A percentile compares a stretch with the other conserved stretches of the same genome.
Conservation (phyloP, 2,888 invertebrate genomes). For the Hirtodrosophila confusa region DNA sequence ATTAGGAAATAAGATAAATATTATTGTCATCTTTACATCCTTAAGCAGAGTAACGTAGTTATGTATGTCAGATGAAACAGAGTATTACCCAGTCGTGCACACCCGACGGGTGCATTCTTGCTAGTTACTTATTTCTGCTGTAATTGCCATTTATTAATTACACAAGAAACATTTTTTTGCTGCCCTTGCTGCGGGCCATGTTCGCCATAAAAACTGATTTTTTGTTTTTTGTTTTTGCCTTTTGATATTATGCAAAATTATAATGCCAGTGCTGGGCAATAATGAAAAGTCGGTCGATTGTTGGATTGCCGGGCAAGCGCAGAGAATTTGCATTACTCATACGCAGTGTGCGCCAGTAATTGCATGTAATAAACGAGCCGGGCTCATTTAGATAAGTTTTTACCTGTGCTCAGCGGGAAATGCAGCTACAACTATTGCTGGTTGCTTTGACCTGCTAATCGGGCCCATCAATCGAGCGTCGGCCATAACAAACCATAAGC, state of each 20-base stretch:
- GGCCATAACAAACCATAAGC: constrained; percentile 60
- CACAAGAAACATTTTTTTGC: constrained; percentile 20
- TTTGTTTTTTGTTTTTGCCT: constrained; percentile 32
- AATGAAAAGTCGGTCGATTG: constrained; percentile 55
- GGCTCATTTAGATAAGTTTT: constrained; percentile 75
- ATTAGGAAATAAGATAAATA: too few species aligned
- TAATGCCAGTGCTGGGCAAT: constrained; percentile 28
- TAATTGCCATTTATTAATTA: constrained; percentile 42
- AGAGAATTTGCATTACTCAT: constrained; percentile 62
- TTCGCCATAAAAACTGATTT: constrained; percentile 4
- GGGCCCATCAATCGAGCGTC: constrained; percentile 50
- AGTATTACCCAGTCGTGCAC: too few species aligned
- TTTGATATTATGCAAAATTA: constrained; percentile 70
- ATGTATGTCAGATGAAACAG: too few species aligned
- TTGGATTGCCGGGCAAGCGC: constrained; percentile 26
- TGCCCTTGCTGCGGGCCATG: constrained; percentile 2
- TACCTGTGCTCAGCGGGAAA: constrained; percentile 22
- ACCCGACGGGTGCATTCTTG: too few species aligned
- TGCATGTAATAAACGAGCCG: constrained; percentile 68
- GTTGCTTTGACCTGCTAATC: constrained; percentile 51
- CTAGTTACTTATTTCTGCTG: constrained; percentile 8
- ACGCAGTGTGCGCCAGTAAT: constrained; percentile 64
- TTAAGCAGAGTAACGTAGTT: too few species aligned
- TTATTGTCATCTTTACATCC: too few species aligned
- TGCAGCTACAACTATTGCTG: constrained; percentile 20